phyloP scores from a whole-genome alignment of 2,888 invertebrate genomes.

The Drosophila dives region DNA sequence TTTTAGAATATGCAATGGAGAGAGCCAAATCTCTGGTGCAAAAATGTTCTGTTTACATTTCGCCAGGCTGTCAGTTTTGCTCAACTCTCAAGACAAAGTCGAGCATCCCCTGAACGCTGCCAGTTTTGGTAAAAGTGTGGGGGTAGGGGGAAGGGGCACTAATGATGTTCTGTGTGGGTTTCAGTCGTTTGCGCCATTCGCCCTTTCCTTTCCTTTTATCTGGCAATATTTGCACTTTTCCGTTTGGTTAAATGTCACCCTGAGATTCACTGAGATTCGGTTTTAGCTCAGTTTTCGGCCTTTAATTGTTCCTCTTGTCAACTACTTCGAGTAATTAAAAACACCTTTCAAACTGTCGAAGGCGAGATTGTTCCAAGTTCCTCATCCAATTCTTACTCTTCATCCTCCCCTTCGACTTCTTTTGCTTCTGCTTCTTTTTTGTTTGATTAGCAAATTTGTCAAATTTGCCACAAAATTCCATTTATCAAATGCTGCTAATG shows the following conservation, averaged over 20 bases:
- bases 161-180: constrained; percentile 80
- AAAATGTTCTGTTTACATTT: constrained; percentile 56
- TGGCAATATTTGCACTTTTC: constrained; percentile 80
- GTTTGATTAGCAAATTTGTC: constrained; percentile 73
- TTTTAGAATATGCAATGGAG: constrained; percentile 64
- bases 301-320: constrained; percentile 74
- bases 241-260: constrained; percentile 74
- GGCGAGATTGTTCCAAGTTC: constrained; percentile 30
- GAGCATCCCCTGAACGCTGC: constrained; percentile 44
- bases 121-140: background rate
- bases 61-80: constrained; percentile 48
- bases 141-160: constrained; percentile 45
- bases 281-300: constrained; percentile 31
- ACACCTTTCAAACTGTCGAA: constrained; percentile 82
- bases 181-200: constrained; percentile 31
- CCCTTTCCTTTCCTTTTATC: constrained; percentile 12
- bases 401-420: background rate
- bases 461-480: constrained; percentile 67
- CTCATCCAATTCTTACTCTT: background rate
- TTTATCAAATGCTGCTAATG: constrained; percentile 76
- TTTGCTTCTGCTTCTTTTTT: constrained; percentile 27
- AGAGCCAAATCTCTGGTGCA: constrained; percentile 6
- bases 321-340: constrained; percentile 81
- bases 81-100: constrained; percentile 58
- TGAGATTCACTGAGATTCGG: constrained; percentile 24